Percentiles rank a stretch among this genome's conserved stretches.
phyloP scores from a whole-genome alignment of 2,797 vertebrate genomes.

The Saxicola maurus region DNA sequence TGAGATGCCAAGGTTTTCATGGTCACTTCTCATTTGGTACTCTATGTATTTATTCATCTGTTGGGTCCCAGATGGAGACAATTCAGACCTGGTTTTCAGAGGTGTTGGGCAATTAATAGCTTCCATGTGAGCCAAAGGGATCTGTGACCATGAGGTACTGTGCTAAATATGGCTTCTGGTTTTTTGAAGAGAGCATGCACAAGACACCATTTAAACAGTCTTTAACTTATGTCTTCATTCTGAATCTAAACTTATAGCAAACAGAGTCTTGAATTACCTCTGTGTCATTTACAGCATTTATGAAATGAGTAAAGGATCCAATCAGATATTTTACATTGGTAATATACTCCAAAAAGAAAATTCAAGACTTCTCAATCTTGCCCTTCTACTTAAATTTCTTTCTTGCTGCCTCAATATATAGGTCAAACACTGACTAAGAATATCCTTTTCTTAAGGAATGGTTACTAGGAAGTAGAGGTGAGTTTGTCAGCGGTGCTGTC shows the following conservation, averaged over 20 bases:
- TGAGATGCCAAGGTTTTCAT: neutral
- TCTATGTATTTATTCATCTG: neutral
- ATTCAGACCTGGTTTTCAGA: slow-evolving; percentile 11
- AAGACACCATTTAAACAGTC: neutral
- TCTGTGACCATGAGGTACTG: neutral
- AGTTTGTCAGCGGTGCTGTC: neutral
- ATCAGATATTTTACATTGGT: neutral
- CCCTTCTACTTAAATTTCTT: neutral
- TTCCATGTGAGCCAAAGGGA: neutral
- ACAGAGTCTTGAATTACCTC: neutral
- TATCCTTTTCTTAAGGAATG: neutral
- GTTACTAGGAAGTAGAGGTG: neutral
- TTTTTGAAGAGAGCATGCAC: neutral
- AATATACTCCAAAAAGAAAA: neutral
- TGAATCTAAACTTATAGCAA: neutral
- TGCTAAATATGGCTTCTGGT: neutral
- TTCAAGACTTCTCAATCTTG: neutral
- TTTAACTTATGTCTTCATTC: neutral
- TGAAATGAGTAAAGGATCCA: neutral
- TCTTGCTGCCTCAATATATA: neutral
- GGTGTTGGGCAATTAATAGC: neutral
- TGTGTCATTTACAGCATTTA: neutral
- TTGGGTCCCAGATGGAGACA: neutral
- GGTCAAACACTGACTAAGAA: neutral
- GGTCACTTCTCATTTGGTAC: neutral